These are phyloP conservation scores for Dufourea novaeangliae DNA, from an alignment of 1,140 invertebrate genomes.

Conservation along the genomic window DNA sequence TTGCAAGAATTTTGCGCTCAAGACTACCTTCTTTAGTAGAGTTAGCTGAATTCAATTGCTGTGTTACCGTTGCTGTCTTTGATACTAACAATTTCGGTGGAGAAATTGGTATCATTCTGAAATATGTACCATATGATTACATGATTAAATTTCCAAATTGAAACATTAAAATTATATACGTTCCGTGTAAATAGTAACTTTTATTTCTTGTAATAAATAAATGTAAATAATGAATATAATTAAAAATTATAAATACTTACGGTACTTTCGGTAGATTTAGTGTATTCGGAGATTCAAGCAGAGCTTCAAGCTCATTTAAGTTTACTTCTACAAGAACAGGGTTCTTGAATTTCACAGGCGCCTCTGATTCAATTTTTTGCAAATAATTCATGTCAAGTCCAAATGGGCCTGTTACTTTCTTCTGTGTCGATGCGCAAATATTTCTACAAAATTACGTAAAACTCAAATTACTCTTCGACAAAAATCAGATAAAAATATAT, in stretches of 20 bases:
- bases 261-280: conserved; percentile 64
- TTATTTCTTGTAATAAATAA: background rate
- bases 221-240: background rate
- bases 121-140: conserved; percentile 52
- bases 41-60: conserved; percentile 57
- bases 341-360: conserved; percentile 75
- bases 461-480: background rate
- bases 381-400: conserved; percentile 87
- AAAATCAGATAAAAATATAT: background rate
- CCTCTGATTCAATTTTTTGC: conserved; percentile 82
- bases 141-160: conserved; percentile 70
- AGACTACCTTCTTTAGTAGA: conserved; percentile 80
- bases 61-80: conserved; percentile 56
- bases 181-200: conserved; percentile 8
- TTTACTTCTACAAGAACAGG: conserved; percentile 81
- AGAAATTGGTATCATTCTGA: conserved; percentile 80
- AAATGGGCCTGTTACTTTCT: conserved; percentile 85
- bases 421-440: conserved; percentile 69
- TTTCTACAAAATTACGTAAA: conserved; percentile 66
- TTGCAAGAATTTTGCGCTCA: conserved; percentile 85
- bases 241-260: conserved; percentile 65
- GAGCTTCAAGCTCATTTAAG: conserved; percentile 67
- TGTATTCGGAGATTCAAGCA: conserved; percentile 64
- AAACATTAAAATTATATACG: background rate
- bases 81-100: conserved; percentile 80